Base-by-base conservation (phyloP, 2,113 vertebrate species). In the Scolopax mira region DNA sequence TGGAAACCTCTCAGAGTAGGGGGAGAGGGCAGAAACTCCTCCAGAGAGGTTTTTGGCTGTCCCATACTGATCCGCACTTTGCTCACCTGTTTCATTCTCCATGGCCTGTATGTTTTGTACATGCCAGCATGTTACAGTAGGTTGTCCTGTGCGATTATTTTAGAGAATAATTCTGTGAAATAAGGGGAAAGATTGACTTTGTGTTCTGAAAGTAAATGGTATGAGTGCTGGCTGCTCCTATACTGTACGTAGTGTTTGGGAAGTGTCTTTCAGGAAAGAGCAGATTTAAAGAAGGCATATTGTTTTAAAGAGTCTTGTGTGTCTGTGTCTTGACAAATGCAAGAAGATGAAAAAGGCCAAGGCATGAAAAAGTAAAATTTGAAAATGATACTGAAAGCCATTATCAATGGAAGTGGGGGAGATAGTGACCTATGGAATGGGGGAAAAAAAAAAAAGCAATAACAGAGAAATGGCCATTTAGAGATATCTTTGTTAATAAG, bases 71-170 rank as follows among this genome's bases (percentile, higher is more conserved):
- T 23, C 35, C 30, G 33, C 5, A 9, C 13, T 33, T 33, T 51
- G 16, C 27, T 10, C 4, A 1, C 3, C 5, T 27, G 10, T 22
- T 21, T 39, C 9, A 8, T 22, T 0, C 23, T 11, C 7, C 19
- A 0, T 18, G 39, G 6, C 8, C 8, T 3, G 0, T 2, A 0
- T 13, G 13, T 13, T 46, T 21, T 0, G 0, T 19, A 25, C 6
- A 7, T 9, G 27, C 14, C 39, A 23, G 21, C 2, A 4, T 42
- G 33, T 44, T 44, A 44, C 21, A 44, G 30, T 23, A 31, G 13
- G 13, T 31, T 65, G 62, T 23, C 28, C 41, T 31, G 19, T 42
- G 28, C 28, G 7, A 65, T 3, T 30, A 3, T 42, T 31, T 65
- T 33, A 19, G 62, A 33, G 39, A 30, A 28, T 65, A 42, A 31